Evolutionary conservation across 1,140 invertebrate genomes (phyloP).

Genomic region (Formica selysi): DNA sequence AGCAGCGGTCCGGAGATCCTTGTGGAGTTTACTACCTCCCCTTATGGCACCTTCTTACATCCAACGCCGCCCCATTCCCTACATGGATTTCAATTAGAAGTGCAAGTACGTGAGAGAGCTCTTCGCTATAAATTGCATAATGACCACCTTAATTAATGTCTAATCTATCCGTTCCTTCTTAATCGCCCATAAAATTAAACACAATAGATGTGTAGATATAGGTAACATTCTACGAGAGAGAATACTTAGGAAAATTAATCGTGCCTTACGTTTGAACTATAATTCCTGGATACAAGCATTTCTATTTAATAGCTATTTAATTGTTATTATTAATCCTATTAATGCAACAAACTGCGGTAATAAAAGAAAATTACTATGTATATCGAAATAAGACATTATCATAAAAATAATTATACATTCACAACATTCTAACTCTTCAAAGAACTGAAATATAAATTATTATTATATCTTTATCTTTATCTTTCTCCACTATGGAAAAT

Average conservation of each 20-base stretch:
- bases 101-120: slow-evolving; percentile 88
- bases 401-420: background rate
- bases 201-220: background rate
- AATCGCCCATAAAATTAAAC: slow-evolving; percentile 33
- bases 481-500: background rate
- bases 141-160: slow-evolving; percentile 52
- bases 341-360: background rate
- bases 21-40: slow-evolving; percentile 96
- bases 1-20: slow-evolving; percentile 95
- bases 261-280: background rate
- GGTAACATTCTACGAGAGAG: background rate
- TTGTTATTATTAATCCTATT: background rate
- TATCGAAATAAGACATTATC: background rate
- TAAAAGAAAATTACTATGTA: background rate
- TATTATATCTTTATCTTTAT: too few species aligned
- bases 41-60: slow-evolving; percentile 94
- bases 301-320: background rate
- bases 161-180: slow-evolving; percentile 4
- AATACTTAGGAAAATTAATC: slow-evolving; percentile 3
- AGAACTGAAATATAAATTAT: background rate
- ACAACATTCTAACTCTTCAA: background rate
- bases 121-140: slow-evolving; percentile 55
- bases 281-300: background rate
- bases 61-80: slow-evolving; percentile 91
- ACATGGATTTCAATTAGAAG: slow-evolving; percentile 95